phyloP scores from a whole-genome alignment of 2,797 vertebrate species.

The Erethizon dorsatum region DNA sequence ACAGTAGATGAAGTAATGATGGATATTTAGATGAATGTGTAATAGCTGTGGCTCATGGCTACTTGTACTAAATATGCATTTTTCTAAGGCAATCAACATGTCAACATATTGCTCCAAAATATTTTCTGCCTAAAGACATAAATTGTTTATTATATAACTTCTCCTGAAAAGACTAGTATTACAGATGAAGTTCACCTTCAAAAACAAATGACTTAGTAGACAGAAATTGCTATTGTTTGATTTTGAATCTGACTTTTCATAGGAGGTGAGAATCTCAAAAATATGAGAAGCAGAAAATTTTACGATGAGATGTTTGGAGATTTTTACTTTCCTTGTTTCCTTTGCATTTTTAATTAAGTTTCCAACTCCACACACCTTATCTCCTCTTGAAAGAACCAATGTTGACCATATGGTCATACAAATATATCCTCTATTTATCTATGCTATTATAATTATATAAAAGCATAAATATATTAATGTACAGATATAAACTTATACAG shows the following conservation, averaged over 20 bases:
- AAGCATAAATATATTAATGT: not conserved
- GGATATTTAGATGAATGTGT: not conserved
- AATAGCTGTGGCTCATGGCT: not conserved
- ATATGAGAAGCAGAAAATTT: slow-evolving; percentile 36
- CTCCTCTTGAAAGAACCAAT: not conserved
- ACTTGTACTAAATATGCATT: not conserved
- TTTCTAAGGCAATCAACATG: slow-evolving; percentile 5
- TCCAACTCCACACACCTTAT: not conserved
- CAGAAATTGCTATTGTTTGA: slow-evolving; percentile 23
- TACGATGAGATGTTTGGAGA: not conserved
- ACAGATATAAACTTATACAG: not conserved
- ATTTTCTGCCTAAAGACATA: slow-evolving; percentile 17
- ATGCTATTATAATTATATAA: not conserved
- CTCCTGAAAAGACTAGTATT: slow-evolving; percentile 24
- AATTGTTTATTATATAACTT: not conserved
- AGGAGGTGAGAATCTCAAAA: not conserved
- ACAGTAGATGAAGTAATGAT: not conserved
- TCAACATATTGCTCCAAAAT: slow-evolving; percentile 28
- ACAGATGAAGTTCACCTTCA: not conserved
- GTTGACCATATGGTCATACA: not conserved
- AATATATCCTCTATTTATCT: not conserved
- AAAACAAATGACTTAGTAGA: not conserved
- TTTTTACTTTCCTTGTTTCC: slow-evolving; percentile 42
- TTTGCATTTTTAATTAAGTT: not conserved
- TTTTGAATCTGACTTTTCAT: slow-evolving; percentile 38